phyloP scores from a whole-genome alignment of 2,888 invertebrate genomes.

The Epirrita christyi region DNA sequence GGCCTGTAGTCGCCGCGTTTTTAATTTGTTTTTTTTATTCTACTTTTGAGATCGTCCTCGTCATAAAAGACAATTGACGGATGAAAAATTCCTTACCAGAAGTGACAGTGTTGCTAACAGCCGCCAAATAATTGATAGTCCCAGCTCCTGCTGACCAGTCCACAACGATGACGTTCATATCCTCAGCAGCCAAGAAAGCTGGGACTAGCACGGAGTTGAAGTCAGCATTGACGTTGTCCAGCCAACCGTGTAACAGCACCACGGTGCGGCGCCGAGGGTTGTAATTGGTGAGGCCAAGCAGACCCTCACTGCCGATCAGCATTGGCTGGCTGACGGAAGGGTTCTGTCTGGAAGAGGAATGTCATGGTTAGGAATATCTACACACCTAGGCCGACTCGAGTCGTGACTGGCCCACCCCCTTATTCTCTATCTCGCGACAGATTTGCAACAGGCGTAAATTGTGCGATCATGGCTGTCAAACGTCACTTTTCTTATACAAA shows the following conservation, averaged over 20 bases:
- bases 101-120: slow-evolving; percentile 48
- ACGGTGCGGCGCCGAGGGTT: slow-evolving; percentile 47
- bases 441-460: too few relatives aligned
- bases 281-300: slow-evolving; percentile 51
- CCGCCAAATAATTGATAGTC: slow-evolving; percentile 45
- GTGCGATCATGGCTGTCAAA: too few relatives aligned
- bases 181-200: slow-evolving; percentile 48
- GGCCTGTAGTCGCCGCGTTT: too few relatives aligned
- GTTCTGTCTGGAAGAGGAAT: slow-evolving; percentile 45
- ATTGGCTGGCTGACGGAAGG: slow-evolving; percentile 56
- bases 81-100: slow-evolving; percentile 42
- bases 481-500: too few relatives aligned
- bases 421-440: too few relatives aligned
- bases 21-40: too few relatives aligned
- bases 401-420: too few relatives aligned
- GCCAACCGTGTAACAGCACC: slow-evolving; percentile 58
- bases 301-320: slow-evolving; percentile 37
- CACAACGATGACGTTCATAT: slow-evolving; percentile 47
- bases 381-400: too few relatives aligned
- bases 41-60: too few relatives aligned
- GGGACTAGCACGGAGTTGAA: slow-evolving; percentile 45
- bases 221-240: slow-evolving; percentile 41
- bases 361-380: too few relatives aligned
- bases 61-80: too few relatives aligned
- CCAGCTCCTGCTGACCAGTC: slow-evolving; percentile 48